Evolutionary conservation across 2,797 vertebrate species (phyloP).

Genomic region (Etheostoma perlongum): DNA sequence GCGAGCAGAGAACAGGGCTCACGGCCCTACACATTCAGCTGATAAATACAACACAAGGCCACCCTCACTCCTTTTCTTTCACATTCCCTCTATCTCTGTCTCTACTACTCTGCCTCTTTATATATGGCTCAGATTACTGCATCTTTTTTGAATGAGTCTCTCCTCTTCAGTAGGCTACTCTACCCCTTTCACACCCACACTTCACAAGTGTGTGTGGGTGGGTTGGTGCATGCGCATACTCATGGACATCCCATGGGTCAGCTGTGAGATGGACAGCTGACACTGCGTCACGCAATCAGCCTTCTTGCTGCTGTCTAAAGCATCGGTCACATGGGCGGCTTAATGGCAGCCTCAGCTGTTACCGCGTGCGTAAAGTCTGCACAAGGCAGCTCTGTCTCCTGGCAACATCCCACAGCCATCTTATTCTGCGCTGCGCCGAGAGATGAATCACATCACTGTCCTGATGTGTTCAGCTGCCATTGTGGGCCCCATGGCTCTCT

Average conservation of each 20-base stretch:
- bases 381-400: conserved; percentile 76
- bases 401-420: conserved; percentile 71
- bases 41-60: conserved; percentile 44
- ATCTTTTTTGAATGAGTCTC: conserved; percentile 15
- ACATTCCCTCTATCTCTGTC: conserved; percentile 9
- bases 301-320: conserved; percentile 44
- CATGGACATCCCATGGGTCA: conserved; percentile 1
- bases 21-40: conserved; percentile 31
- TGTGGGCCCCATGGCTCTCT: conserved; percentile 29
- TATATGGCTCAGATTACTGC: conserved; percentile 2
- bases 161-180: neutral
- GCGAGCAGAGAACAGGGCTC: conserved; percentile 44
- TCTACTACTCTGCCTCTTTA: conserved; percentile 7
- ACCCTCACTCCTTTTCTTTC: conserved; percentile 9
- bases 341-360: conserved; percentile 49
- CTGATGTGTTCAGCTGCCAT: conserved; percentile 65
- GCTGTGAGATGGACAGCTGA: conserved; percentile 35
- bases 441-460: conserved; percentile 74
- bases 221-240: neutral
- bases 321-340: conserved; percentile 56
- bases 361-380: conserved; percentile 57
- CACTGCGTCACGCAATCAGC: conserved; percentile 16
- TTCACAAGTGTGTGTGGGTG: neutral
- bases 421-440: conserved; percentile 37
- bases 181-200: neutral